Evolutionary conservation across 2,797 vertebrate genomes (phyloP).

Genomic region (Parambassis ranga): DNA sequence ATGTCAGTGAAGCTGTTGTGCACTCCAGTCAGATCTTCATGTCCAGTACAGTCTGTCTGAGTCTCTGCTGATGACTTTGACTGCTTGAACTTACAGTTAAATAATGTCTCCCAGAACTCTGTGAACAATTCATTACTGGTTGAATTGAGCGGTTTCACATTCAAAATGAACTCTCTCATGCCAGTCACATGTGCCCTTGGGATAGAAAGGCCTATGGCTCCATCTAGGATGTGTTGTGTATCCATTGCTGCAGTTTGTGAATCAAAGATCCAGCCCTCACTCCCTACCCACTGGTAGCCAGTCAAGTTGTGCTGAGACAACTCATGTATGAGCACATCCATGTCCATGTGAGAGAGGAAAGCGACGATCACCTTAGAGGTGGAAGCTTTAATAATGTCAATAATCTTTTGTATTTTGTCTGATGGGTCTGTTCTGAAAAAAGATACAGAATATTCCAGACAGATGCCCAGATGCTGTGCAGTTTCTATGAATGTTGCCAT

Average conservation of each 20-base stretch:
- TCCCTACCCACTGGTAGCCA: conserved; percentile 80
- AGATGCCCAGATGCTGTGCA: conserved; percentile 76
- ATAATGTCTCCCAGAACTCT: conserved; percentile 72
- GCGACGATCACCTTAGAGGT: conserved; percentile 79
- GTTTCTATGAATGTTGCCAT: conserved; percentile 69
- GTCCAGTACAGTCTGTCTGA: conserved; percentile 57
- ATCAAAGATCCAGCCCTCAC: conserved; percentile 80
- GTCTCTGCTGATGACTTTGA: background rate
- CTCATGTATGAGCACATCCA: conserved; percentile 72
- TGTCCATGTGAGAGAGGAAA: conserved; percentile 79
- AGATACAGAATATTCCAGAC: conserved; percentile 76
- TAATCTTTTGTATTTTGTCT: conserved; percentile 59
- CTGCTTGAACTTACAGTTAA: conserved; percentile 46
- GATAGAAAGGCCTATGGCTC: conserved; percentile 73
- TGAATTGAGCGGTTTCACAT: conserved; percentile 63
- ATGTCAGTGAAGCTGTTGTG: conserved; percentile 71
- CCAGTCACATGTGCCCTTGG: conserved; percentile 65
- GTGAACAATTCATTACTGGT: conserved; percentile 59
- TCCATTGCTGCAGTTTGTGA: conserved; percentile 54
- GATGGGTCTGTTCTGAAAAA: conserved; percentile 76
- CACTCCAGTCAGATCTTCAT: conserved; percentile 53
- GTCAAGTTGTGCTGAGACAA: conserved; percentile 73
- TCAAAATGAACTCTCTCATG: conserved; percentile 67
- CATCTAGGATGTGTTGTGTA: conserved; percentile 59
- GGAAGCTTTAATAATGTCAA: conserved; percentile 64